A percentile compares a stretch with the other conserved stretches of the same genome.
phyloP scores from a whole-genome alignment of 1,140 invertebrate species.

The Eriocheir sinensis region DNA sequence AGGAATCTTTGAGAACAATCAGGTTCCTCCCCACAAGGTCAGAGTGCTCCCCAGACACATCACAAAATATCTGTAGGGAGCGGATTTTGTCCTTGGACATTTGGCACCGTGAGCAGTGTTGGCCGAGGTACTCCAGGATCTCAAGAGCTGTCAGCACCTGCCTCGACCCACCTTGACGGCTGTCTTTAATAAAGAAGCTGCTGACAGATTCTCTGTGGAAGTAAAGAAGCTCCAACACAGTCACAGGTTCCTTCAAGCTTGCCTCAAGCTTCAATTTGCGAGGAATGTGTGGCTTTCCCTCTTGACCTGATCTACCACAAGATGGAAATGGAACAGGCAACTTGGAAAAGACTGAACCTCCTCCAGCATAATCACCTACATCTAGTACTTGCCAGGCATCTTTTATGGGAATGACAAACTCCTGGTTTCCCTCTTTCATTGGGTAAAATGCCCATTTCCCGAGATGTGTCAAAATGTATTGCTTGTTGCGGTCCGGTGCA shows the following conservation, averaged over 20 bases:
- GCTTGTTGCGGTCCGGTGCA: background rate
- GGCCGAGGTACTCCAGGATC: conserved; percentile 55
- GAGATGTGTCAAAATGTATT: conserved; percentile 29
- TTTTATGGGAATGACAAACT: background rate
- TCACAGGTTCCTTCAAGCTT: conserved; percentile 8
- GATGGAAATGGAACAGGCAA: conserved; percentile 37
- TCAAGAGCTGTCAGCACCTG: background rate
- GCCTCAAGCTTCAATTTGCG: conserved; percentile 31
- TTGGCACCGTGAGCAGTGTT: background rate
- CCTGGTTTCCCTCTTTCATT: background rate
- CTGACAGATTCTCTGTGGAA: conserved; percentile 20
- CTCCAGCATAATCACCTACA: background rate
- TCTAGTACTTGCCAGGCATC: conserved; percentile 40
- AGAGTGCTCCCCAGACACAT: background rate
- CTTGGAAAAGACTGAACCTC: background rate
- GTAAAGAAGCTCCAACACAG: conserved; percentile 31
- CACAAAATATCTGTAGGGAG: conserved; percentile 26
- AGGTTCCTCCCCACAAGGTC: conserved; percentile 26
- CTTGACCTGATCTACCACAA: too few relatives aligned
- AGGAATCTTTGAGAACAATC: conserved; percentile 27
- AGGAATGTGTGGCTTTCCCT: background rate
- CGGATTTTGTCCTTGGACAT: conserved; percentile 24
- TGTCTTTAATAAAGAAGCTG: too few relatives aligned
- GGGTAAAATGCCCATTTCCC: conserved; percentile 49
- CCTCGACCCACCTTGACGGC: background rate